Percentiles rank a stretch among this genome's conserved stretches.
Evolutionary conservation across 2,888 invertebrate genomes (phyloP).

Genomic region (Chydorus sphaericus): DNA sequence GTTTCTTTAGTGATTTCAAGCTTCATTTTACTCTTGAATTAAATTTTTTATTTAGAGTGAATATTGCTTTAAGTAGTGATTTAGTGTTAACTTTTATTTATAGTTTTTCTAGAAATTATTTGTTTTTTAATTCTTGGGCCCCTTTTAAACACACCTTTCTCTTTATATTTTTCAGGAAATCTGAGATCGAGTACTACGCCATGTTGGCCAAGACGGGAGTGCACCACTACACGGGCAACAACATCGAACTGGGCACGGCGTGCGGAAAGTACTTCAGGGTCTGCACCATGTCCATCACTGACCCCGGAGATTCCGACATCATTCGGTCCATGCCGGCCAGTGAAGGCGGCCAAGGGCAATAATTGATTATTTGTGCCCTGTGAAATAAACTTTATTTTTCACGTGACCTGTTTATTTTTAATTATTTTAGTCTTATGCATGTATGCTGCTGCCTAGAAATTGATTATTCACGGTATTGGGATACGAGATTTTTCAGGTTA

Average conservation of each 20-base stretch:
- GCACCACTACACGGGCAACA: conserved; percentile 97
- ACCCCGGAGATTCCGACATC: conserved; percentile 96
- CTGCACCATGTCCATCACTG: conserved; percentile 94
- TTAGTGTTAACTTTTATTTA: no score
- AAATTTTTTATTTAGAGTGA: no score
- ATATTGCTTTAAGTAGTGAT: no score
- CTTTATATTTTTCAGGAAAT: conserved; percentile 53
- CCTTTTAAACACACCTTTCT: no score
- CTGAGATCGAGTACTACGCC: conserved; percentile 98
- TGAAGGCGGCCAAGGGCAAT: conserved; percentile 15
- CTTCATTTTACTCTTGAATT: no score
- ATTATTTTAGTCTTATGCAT: no score
- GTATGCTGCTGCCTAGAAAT: no score
- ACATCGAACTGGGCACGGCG: conserved; percentile 97
- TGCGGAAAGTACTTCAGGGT: conserved; percentile 99
- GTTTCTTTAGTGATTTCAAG: no score
- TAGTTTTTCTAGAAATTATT: no score
- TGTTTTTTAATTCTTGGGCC: not conserved
- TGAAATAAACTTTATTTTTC: conserved; percentile 1
- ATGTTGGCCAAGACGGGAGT: conserved; percentile 99
- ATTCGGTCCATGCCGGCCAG: conserved; percentile 68
- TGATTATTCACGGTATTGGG: no score
- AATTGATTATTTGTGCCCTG: not conserved
- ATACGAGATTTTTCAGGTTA: no score
- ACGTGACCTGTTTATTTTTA: no score